Percentiles rank a stretch among this genome's conserved stretches.
These are phyloP conservation scores for Byasa hedistus DNA, from an alignment of 2,888 invertebrate species.

Conservation along the genomic window DNA sequence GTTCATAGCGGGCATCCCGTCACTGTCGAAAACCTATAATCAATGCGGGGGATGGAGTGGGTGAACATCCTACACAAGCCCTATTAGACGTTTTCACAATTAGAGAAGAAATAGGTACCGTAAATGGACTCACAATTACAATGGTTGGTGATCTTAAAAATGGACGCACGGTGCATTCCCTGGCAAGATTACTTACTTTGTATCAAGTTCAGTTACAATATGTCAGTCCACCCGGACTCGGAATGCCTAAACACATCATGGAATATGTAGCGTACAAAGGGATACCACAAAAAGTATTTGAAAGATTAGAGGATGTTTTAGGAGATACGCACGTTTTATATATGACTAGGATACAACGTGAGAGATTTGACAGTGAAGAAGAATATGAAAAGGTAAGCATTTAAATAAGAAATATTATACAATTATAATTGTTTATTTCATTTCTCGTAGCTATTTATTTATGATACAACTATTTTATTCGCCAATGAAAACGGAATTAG, in stretches of 20 bases:
- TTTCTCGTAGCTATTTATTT: background rate
- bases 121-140: conserved; percentile 97
- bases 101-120: conserved; percentile 98
- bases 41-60: conserved; percentile 98
- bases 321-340: conserved; percentile 98
- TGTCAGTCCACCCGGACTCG: conserved; percentile 91
- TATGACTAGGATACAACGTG: conserved; percentile 98
- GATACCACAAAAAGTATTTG: conserved; percentile 86
- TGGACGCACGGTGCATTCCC: conserved; percentile 98
- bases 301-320: conserved; percentile 90
- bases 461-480: background rate
- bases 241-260: conserved; percentile 94
- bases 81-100: conserved; percentile 98
- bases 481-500: background rate
- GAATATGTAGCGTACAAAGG: conserved; percentile 89
- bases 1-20: conserved; percentile 86
- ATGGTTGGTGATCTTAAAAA: conserved; percentile 99
- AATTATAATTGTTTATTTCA: background rate
- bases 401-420: background rate
- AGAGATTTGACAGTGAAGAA: conserved; percentile 90
- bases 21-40: conserved; percentile 94
- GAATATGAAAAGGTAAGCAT: conserved; percentile 90
- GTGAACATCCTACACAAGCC: conserved; percentile 99
- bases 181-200: conserved; percentile 94
- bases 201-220: conserved; percentile 97